Evolutionary conservation across 2,888 invertebrate genomes (phyloP), one percentile per base, ranked within the genome.

Genomic region (Physocephala rufipes): DNA sequence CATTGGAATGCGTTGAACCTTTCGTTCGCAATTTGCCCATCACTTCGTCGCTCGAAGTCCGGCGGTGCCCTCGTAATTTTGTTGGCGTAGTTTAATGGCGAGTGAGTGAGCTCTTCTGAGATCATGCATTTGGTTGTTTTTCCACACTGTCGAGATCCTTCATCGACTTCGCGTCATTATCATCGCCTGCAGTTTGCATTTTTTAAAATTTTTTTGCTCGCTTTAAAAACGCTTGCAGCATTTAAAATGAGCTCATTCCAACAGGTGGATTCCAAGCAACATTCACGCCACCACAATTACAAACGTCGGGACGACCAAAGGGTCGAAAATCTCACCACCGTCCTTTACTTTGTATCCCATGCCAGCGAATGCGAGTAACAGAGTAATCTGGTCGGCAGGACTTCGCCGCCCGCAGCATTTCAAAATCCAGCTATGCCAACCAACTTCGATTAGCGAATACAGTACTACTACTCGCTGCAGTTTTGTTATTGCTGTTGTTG

Each of bases 1-100:
- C 80, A 76, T 82, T 76, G 84, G 82, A 81, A 83, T 83, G 83
- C 79, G 82, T 83, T 82, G 81, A 82, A 81, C 82, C 79, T 79
- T 78, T 78, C 78, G 79, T 79, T 81, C 78, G 81, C 81, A 83
- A 83, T 84, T 83, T 83, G 82, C 79, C 81, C 78, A 79, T 51
- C 64, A 45, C 58, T 28, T 16, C 58, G 58, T 4, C 0, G 82
- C 79, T 81, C 77, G 79, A 36, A 45, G 49, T 26, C 53, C 30
- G 69, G 62, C 45, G 53, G 49, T 68, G 49, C 49, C 45, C 61
- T 12, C 49, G 58, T 26, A 21, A 15, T 15, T 16, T 47, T 67
- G 73, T 70, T 69, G 68, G 28, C 51, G 61, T 66, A 59, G 43
- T 64, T 47, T 5, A 51, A 53, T 12, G 21, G 53, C 26, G 53